Evolutionary conservation across 1,140 invertebrate species (phyloP).

Genomic region (Cydia amplana): DNA sequence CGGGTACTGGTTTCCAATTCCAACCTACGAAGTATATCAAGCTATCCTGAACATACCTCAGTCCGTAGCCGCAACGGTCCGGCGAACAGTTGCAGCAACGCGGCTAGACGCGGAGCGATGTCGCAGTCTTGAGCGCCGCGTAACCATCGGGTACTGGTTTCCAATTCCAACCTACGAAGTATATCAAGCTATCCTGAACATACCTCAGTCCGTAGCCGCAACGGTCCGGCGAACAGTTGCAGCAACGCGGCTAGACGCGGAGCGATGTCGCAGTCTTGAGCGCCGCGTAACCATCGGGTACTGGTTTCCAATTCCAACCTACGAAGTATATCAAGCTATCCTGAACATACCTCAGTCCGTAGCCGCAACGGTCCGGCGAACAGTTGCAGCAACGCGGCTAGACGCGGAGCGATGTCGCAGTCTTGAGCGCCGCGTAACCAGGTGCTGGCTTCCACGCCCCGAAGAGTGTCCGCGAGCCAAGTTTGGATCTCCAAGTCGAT

Average conservation of each 20-base stretch:
- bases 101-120: no score
- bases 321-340: constrained; percentile 32
- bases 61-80: no score
- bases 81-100: no score
- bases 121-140: no score
- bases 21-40: no score
- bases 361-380: constrained; percentile 47
- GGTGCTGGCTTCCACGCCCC: constrained; percentile 30
- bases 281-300: constrained; percentile 43
- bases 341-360: constrained; percentile 38
- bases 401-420: constrained; percentile 37
- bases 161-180: no score
- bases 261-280: neutral
- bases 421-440: constrained; percentile 41
- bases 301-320: constrained; percentile 1
- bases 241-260: no score
- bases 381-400: constrained; percentile 47
- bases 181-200: no score
- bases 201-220: constrained; percentile 43
- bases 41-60: no score
- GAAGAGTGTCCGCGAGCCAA: constrained; percentile 43
- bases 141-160: no score
- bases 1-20: no score
- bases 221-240: constrained; percentile 44
- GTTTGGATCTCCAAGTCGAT: constrained; percentile 37